Conservation (phyloP, 1,140 invertebrate genomes). For the Zaprionus davidi region DNA sequence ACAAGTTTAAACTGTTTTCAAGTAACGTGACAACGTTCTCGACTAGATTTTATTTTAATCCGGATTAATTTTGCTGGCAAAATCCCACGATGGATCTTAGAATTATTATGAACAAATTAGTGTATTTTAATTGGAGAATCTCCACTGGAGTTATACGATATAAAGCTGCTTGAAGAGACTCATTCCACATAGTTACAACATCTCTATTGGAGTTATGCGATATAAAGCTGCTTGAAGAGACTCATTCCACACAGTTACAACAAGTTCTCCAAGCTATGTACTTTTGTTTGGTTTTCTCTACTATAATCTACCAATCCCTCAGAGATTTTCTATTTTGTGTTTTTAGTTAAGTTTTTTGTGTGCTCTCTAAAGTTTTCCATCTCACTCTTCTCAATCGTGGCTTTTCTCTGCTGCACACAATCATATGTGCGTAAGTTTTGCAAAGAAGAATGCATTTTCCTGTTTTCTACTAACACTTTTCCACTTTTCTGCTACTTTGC, state of each 20-base stretch:
- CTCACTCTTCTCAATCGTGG: neutral
- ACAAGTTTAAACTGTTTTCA: neutral
- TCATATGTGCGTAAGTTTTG: neutral
- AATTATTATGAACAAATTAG: no score
- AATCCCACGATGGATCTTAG: no score
- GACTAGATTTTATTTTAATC: no score
- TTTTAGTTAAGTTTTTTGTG: neutral
- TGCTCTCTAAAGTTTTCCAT: neutral
- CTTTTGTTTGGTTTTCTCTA: neutral
- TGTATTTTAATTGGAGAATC: no score
- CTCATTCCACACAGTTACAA: no score
- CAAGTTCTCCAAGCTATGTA: no score
- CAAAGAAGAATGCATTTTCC: conserved; percentile 15
- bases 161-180: no score
- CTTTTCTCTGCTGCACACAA: neutral
- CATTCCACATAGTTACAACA: no score
- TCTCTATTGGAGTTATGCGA: no score
- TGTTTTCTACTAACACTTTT: neutral
- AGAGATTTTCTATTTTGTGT: neutral
- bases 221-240: no score
- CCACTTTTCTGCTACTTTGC: neutral
- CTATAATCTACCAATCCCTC: neutral
- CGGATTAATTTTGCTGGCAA: neutral
- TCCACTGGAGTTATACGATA: no score
- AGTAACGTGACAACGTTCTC: neutral